Evolutionary conservation across 2,797 vertebrate genomes (phyloP).

Genomic region (Ibycter americanus): DNA sequence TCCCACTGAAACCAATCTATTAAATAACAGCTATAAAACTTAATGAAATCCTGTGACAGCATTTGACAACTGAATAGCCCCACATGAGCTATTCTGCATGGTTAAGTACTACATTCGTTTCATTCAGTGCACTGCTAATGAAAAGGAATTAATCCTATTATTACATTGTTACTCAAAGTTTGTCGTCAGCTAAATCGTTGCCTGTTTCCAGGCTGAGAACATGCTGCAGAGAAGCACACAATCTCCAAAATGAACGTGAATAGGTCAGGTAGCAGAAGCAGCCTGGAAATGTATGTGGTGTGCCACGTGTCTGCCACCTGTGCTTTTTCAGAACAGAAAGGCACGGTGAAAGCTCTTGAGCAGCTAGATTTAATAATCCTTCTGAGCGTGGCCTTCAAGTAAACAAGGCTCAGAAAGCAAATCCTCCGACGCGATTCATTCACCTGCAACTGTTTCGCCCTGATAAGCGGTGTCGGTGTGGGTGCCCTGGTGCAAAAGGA

Average conservation of each 20-base stretch:
- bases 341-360: neutral
- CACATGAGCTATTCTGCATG: slow-evolving; percentile 41
- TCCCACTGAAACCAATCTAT: slow-evolving; percentile 44
- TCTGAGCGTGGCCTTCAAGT: neutral
- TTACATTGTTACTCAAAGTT: slow-evolving; percentile 50
- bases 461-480: fast-evolving
- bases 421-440: neutral
- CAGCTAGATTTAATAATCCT: neutral
- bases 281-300: neutral
- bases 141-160: slow-evolving; percentile 61
- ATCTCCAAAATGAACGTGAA: neutral
- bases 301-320: slow-evolving; percentile 1
- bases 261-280: neutral
- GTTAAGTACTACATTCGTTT: slow-evolving; percentile 12
- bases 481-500: neutral
- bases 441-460: neutral
- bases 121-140: neutral
- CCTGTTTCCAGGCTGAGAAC: neutral
- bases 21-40: slow-evolving; percentile 62
- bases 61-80: slow-evolving; percentile 58
- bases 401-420: neutral
- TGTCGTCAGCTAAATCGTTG: neutral
- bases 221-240: neutral
- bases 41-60: slow-evolving; percentile 61
- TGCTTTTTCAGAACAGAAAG: neutral